Evolutionary conservation across 1,140 invertebrate species (phyloP).

Genomic region (Drosophila insularis): DNA sequence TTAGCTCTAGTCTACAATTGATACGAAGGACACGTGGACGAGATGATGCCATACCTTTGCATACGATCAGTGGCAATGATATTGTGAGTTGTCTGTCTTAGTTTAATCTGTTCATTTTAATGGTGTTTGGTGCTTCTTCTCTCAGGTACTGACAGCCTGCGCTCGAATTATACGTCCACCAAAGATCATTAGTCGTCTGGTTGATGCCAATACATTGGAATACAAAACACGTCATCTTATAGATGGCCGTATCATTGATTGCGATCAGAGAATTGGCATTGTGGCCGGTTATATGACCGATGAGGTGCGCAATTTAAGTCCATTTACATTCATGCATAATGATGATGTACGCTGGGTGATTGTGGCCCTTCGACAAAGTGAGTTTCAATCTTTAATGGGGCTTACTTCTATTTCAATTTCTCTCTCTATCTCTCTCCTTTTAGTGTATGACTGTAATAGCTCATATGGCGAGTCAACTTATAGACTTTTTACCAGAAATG

Average conservation of each 20-base stretch:
- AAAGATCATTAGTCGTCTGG: conserved; percentile 86
- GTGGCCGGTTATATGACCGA: conserved; percentile 93
- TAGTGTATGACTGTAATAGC: conserved; percentile 91
- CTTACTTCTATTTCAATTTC: background rate
- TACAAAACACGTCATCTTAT: conserved; percentile 92
- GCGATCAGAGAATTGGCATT: conserved; percentile 92
- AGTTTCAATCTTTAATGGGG: conserved; percentile 81
- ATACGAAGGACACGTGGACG: conserved; percentile 83
- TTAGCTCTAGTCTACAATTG: conserved; percentile 83
- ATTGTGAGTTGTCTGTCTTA: conserved; percentile 81
- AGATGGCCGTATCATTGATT: conserved; percentile 92
- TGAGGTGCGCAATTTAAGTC: conserved; percentile 90
- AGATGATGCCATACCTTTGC: conserved; percentile 82
- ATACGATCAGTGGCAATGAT: conserved; percentile 84
- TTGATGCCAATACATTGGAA: conserved; percentile 91
- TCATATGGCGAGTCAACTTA: conserved; percentile 91
- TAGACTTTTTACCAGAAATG: conserved; percentile 89
- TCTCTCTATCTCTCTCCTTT: conserved; percentile 23
- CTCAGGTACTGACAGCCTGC: conserved; percentile 88
- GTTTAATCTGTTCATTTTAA: background rate
- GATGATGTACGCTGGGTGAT: conserved; percentile 93
- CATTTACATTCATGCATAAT: conserved; percentile 93
- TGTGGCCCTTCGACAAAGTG: conserved; percentile 92
- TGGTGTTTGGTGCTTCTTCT: too few relatives aligned
- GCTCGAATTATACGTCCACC: conserved; percentile 87